phyloP scores from a whole-genome alignment of 2,113 vertebrate species.

The Callorhinus ursinus region DNA sequence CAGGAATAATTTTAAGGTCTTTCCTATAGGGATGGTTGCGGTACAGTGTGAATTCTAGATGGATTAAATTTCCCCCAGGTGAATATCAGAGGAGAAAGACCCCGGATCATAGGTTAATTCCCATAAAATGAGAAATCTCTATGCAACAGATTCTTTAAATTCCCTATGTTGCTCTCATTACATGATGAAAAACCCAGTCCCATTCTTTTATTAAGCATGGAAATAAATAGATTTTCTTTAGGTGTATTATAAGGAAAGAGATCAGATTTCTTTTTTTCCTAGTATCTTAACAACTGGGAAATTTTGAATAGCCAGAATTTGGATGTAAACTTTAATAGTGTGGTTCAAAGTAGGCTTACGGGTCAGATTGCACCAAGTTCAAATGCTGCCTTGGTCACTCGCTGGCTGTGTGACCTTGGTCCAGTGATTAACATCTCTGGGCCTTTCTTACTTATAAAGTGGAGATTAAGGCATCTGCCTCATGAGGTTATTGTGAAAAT shows the following conservation, averaged over 20 bases:
- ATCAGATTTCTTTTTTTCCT: background rate
- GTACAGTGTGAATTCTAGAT: slow-evolving; percentile 1
- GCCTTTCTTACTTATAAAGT: background rate
- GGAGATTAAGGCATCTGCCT: background rate
- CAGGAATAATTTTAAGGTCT: slow-evolving; percentile 10
- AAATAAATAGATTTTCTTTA: slow-evolving; percentile 28
- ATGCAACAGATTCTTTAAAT: slow-evolving; percentile 59
- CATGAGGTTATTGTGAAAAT: background rate
- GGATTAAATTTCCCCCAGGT: slow-evolving; percentile 60
- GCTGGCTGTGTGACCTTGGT: background rate
- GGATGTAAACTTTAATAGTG: background rate
- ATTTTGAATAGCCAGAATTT: background rate
- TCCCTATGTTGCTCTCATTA: slow-evolving; percentile 46
- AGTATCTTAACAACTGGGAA: background rate
- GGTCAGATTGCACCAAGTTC: background rate
- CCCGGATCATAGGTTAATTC: slow-evolving; percentile 71
- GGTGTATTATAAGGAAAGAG: slow-evolving; percentile 19
- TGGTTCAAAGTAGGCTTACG: background rate
- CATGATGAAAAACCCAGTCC: slow-evolving; percentile 70
- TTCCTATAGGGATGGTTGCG: slow-evolving; percentile 6
- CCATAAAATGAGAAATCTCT: slow-evolving; percentile 73
- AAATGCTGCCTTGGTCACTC: background rate
- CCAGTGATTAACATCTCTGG: background rate
- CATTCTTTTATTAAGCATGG: background rate
- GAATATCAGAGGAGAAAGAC: slow-evolving; percentile 29